phyloP scores from a whole-genome alignment of 2,888 invertebrate species.

The Octonoba sinensis region DNA sequence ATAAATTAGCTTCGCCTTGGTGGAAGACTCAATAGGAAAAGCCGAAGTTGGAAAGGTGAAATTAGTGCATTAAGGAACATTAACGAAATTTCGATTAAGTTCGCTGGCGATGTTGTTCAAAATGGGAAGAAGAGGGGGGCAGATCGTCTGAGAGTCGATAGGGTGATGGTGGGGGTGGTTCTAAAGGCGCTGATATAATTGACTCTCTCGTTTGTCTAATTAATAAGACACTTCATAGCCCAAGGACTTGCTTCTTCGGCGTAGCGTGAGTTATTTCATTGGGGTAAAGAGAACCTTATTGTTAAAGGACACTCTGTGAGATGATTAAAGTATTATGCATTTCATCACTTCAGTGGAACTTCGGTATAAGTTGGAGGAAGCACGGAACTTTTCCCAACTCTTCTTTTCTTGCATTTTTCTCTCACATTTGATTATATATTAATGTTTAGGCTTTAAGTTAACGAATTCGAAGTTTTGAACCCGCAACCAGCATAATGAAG shows the following conservation, averaged over 20 bases:
- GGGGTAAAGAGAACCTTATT: conserved; percentile 19
- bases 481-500: no score
- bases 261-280: conserved; percentile 31
- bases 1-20: conserved; percentile 23
- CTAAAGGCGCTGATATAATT: conserved; percentile 33
- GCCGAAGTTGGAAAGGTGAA: conserved; percentile 22
- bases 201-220: conserved; percentile 54
- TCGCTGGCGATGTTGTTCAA: background rate
- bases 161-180: background rate
- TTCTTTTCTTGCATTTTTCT: no score
- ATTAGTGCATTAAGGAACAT: conserved; percentile 61
- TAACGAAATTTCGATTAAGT: conserved; percentile 60
- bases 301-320: conserved; percentile 48
- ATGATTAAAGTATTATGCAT: conserved; percentile 48
- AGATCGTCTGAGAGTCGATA: background rate
- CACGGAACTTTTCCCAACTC: no score
- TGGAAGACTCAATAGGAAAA: background rate
- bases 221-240: conserved; percentile 57
- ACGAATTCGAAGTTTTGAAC: no score
- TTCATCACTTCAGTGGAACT: background rate
- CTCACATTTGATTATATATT: conserved; percentile 4
- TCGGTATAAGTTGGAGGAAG: no score
- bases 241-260: conserved; percentile 9
- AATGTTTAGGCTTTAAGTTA: no score
- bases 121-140: background rate